A percentile compares a stretch with the other conserved stretches of the same genome.
Conservation (phyloP, 2,113 vertebrate species). For the Chitala chitala region DNA sequence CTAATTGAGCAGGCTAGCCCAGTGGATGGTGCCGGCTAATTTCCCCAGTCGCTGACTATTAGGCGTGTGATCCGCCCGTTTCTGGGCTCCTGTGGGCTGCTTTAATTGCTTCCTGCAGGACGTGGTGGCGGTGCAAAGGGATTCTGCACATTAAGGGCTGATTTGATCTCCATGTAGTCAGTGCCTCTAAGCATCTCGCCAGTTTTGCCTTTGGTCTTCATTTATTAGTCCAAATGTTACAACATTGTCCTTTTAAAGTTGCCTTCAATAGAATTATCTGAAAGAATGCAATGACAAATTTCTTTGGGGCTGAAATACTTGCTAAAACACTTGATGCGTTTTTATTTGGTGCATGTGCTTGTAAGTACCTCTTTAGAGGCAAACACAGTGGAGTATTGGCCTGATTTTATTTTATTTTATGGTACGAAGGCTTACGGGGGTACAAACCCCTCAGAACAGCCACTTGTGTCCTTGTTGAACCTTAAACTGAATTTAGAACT, state of each 20-base stretch:
- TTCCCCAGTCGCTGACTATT: constrained; percentile 17
- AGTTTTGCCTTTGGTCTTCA: background rate
- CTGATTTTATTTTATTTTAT: too few relatives aligned
- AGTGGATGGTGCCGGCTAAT: background rate
- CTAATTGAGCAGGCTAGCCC: background rate
- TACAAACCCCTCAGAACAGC: too few relatives aligned
- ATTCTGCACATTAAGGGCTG: background rate
- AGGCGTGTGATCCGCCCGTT: background rate
- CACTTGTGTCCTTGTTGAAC: too few relatives aligned
- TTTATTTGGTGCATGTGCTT: too few relatives aligned
- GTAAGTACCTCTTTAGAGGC: too few relatives aligned
- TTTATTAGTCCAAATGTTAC: background rate
- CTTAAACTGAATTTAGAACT: too few relatives aligned
- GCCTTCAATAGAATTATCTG: background rate
- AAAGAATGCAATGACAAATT: too few relatives aligned
- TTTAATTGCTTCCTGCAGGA: constrained; percentile 19
- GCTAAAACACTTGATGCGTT: too few relatives aligned
- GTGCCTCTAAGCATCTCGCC: background rate
- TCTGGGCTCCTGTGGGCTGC: background rate
- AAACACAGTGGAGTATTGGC: too few relatives aligned
- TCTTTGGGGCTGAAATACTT: too few relatives aligned
- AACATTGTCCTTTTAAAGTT: background rate
- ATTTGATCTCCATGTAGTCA: background rate
- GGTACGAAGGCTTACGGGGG: too few relatives aligned
- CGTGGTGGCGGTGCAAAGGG: constrained; percentile 1